A percentile compares a stretch with the other conserved stretches of the same genome.
Conservation (phyloP, 2,888 invertebrate species). For the Phengaris arion region DNA sequence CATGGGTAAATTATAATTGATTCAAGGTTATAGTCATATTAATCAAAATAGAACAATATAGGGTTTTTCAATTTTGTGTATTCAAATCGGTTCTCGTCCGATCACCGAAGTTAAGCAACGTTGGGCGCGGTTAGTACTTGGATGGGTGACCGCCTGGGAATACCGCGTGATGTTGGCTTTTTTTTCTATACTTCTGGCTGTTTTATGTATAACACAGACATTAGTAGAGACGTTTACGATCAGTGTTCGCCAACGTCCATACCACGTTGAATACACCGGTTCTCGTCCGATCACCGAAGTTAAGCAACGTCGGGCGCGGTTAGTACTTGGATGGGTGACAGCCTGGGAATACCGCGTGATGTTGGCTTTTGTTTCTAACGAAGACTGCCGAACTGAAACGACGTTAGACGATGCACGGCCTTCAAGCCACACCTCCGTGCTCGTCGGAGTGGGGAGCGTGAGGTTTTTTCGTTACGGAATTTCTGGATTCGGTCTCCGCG, state of each 20-base stretch:
- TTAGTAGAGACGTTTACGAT: background rate
- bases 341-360: constrained; percentile 28
- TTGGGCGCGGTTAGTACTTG: constrained; percentile 60
- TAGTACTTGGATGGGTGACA: constrained; percentile 62
- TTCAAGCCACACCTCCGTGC: no score
- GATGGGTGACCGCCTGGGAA: constrained; percentile 50
- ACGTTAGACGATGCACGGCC: no score
- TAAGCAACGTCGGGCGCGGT: constrained; percentile 56
- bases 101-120: constrained; percentile 50
- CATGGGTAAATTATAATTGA: no score
- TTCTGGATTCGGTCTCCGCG: no score
- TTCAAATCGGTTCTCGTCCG: constrained; percentile 45
- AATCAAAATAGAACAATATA: no score
- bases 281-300: constrained; percentile 47
- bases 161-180: constrained; percentile 28
- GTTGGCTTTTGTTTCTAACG: constrained; percentile 29
- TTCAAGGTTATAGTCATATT: no score
- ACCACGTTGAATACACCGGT: constrained; percentile 39
- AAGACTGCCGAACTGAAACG: no score
- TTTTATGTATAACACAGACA: no score
- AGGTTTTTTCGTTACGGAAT: no score
- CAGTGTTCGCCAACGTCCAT: constrained; percentile 35
- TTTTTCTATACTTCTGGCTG: background rate
- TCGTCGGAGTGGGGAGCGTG: no score
- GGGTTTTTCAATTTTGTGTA: no score